phyloP scores from a whole-genome alignment of 2,113 vertebrate species.

The Colius striatus region DNA sequence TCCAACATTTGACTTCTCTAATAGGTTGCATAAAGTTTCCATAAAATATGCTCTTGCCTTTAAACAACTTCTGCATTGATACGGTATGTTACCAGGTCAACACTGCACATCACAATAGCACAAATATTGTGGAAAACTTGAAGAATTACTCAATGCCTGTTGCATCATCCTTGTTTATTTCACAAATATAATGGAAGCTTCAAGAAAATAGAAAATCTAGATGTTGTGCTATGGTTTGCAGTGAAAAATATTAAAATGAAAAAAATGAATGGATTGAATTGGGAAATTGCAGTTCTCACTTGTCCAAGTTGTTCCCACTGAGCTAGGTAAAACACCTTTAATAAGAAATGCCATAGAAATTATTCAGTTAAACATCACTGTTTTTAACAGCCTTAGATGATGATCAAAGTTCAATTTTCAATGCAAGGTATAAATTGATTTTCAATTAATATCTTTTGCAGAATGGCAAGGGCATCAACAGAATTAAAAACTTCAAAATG shows the following conservation, averaged over 20 bases:
- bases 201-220: not conserved
- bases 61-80: slow-evolving; percentile 45
- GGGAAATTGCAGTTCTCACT: not conserved
- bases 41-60: not conserved
- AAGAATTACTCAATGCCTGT: slow-evolving; percentile 1
- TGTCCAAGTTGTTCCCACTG: not conserved
- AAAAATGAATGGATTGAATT: not conserved
- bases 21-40: slow-evolving; percentile 18
- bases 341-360: not conserved
- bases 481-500: slow-evolving; percentile 35
- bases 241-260: not conserved
- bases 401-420: not conserved
- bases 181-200: slow-evolving; percentile 51
- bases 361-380: not conserved
- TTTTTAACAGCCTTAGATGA: not conserved
- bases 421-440: not conserved
- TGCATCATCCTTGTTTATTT: slow-evolving; percentile 25
- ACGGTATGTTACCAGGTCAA: not conserved
- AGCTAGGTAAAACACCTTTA: not conserved
- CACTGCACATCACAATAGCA: not conserved
- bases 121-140: not conserved
- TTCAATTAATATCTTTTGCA: slow-evolving; percentile 35
- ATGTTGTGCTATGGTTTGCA: not conserved
- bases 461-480: slow-evolving; percentile 24
- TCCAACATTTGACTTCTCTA: slow-evolving; percentile 48